Evolutionary conservation across 2,797 vertebrate species (phyloP), one percentile per base, ranked within the genome.

Genomic region (Gephyroberyx darwinii): DNA sequence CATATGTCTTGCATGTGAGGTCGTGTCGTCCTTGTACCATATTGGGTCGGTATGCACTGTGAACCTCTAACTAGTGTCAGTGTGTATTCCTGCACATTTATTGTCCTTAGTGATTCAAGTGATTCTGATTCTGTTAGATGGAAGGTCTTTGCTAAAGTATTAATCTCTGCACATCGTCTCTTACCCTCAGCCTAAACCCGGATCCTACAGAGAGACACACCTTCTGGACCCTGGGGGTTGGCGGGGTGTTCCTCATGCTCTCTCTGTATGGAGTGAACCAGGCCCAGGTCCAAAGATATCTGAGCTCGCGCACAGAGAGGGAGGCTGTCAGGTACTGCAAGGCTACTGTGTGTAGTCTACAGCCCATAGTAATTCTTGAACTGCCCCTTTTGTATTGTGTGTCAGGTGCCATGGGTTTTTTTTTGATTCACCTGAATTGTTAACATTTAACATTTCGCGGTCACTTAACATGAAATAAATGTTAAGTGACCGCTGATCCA

Each of bases 261-360:
- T 94, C 97, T 0, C 90, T 99, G 74, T 99, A 97, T 0, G 96
- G 97, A 0, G 96, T 98, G 76, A 99, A 99, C 90, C 97, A 99
- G 90, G 94, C 97, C 0, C 97, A 98, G 89, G 97, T 99, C 62
- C 97, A 99, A 79, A 92, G 97, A 13, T 98, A 98, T 83, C 96
- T 99, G 75, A 97, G 97, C 48, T 92, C 96, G 19, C 95, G 94
- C 56, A 93, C 95, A 0, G 96, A 98, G 88, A 94, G 68, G 69
- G 93, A 96, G 17, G 97, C 97, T 16, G 78, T 96, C 73, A 93
- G 86, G 90, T 92, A 72, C 33, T 95, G 95, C 95, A 85, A 95
- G 95, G 22, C 22, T 26, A 87, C 12, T 26, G 4, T 26, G 26
- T 26, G 26, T 26, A 26, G 26, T 26, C 26, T 26, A 26, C 26